phyloP scores from a whole-genome alignment of 2,113 vertebrate species.

The Pygoscelis antarcticus region DNA sequence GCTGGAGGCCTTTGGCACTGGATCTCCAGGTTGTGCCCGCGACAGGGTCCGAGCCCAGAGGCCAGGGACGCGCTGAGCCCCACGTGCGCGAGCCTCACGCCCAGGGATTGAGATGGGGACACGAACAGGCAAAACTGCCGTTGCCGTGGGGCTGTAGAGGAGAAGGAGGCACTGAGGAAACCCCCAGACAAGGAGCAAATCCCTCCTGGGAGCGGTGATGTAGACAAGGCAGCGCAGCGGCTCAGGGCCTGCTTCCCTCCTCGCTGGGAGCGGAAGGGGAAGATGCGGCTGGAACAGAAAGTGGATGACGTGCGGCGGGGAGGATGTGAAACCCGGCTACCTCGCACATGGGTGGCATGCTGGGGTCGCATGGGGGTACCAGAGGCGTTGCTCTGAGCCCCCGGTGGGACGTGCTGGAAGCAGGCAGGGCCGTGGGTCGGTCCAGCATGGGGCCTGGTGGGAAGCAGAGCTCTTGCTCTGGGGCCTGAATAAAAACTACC shows the following conservation, averaged over 20 bases:
- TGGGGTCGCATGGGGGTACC: background rate
- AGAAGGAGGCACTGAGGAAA: background rate
- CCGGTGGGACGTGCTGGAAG: background rate
- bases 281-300: background rate
- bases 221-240: background rate
- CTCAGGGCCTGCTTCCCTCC: background rate
- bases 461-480: background rate
- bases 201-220: background rate
- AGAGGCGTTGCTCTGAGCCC: background rate
- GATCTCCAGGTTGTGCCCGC: background rate
- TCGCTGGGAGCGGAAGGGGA: background rate
- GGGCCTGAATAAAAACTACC: background rate
- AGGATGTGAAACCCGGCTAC: background rate
- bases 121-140: accelerated
- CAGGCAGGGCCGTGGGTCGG: accelerated
- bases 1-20: background rate
- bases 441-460: too few species aligned
- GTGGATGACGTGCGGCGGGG: background rate
- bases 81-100: accelerated
- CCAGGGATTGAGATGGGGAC: background rate
- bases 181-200: background rate
- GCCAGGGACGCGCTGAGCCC: background rate
- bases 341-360: background rate
- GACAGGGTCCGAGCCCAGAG: background rate
- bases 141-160: background rate